These are phyloP conservation scores for Leptodactylus fuscus DNA, from an alignment of 2,113 vertebrate genomes.

Conservation along the genomic window DNA sequence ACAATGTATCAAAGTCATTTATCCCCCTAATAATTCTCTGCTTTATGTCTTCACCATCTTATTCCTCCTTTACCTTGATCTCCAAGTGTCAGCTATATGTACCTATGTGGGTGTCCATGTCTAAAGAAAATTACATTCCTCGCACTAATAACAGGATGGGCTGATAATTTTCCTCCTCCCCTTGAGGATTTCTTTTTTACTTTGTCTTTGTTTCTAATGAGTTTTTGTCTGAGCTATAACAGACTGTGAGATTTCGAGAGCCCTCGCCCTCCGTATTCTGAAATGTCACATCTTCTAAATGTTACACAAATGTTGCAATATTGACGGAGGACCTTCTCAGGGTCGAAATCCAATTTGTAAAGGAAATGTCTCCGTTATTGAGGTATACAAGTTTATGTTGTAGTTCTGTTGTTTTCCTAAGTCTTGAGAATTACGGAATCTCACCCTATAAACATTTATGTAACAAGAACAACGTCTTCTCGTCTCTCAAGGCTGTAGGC, in stretches of 20 bases:
- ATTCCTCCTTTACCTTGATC: conserved; percentile 54
- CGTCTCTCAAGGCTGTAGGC: not conserved
- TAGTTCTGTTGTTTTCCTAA: no score
- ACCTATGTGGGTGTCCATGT: not conserved
- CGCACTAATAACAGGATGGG: conserved; percentile 2
- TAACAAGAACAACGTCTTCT: not conserved
- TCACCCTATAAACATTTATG: conserved; percentile 8
- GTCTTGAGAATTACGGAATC: not conserved
- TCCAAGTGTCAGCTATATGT: conserved; percentile 22
- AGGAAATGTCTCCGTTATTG: not conserved
- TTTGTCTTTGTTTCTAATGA: conserved; percentile 10
- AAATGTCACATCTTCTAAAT: conserved; percentile 42
- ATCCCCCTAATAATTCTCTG: conserved; percentile 6
- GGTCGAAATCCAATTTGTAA: not conserved
- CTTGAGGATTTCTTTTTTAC: conserved; percentile 15
- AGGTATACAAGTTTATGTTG: not conserved
- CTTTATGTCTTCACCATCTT: not conserved
- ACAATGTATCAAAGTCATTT: conserved; percentile 37
- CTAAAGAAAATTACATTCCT: conserved; percentile 31
- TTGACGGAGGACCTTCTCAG: not conserved
- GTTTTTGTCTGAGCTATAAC: not conserved
- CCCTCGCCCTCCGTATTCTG: not conserved
- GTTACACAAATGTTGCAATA: conserved; percentile 44
- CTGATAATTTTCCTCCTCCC: not conserved
- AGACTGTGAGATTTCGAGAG: not conserved